Base-by-base conservation (phyloP, 2,113 vertebrate genomes). In the Gopherus evgoodei region DNA sequence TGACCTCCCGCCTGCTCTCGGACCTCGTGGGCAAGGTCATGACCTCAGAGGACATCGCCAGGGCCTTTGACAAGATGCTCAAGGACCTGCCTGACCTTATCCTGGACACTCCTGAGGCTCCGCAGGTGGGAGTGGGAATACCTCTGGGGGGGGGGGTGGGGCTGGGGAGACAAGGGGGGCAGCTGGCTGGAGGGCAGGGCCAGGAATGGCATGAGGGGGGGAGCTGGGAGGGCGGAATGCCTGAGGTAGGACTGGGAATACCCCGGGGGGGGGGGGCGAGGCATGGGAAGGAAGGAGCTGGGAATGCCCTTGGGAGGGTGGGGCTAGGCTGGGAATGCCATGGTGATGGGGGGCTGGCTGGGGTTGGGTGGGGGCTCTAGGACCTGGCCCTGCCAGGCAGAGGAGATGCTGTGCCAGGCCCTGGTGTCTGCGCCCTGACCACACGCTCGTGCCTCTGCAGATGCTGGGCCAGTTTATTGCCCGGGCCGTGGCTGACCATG, bases 401-500 rank as follows among this genome's bases (percentile, higher is more conserved):
- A 13, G 8, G 2, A 4, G 72, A 24, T 44, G 47, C 11, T 3
- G 14, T 17, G 29, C 11, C 25, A 75, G 62, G 19, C 7, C 8
- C 29, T 25, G 13, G 12, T 1, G 4, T 3, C 11, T 31, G 27
- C 1, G 3, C 2, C 9, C 54, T 62, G 86, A 88, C 7, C 0
- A 24, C 22, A 12, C 4, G 1, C 72, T 80, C 49, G 29, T 91
- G 27, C 93, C 59, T 87, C 42, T 80, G n/a, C 97, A 99, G 99
- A 99, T 99, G 98, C 97, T 99, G 44, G 99, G 99, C 29, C 99
- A 99, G 98, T 99, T 99, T 91, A 98, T 99, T 7, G 99, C 99
- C 65, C 96, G 99, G 93, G 99, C 98, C 27, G 98, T 99, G 69
- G 99, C 99, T 0, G 99, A 99, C 97, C 99, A 99, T 9, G 98